Evolutionary conservation across 2,113 vertebrate species (phyloP), one percentile per base, ranked within the genome.

Genomic region (Ranitomeya variabilis): DNA sequence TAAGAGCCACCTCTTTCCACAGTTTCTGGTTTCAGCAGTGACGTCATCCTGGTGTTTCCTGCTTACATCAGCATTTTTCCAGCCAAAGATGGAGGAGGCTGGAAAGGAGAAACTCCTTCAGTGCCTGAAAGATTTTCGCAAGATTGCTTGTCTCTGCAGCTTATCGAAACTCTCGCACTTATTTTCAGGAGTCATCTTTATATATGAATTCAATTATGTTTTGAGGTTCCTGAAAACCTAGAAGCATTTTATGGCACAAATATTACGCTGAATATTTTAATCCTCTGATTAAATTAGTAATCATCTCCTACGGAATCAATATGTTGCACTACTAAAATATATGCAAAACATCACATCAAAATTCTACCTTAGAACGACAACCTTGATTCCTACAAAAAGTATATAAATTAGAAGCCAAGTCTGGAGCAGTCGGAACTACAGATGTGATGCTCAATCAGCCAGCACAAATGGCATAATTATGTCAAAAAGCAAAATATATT

Each of bases 401-500:
- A 19, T 60, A 26, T 59, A 57, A 23, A n/a, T 23, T 23, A 78
- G 76, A 55, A 55, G 15, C 23, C 6, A 19, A n/a, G 7, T 7
- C 79, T 37, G 14, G n/a, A 60, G 13, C 57, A 23, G 21, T 14
- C 23, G 21, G 31, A 51, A 8, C 21, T 55, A 55, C 77, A 57
- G 21, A 55, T 55, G 51, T 52, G 37, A 26, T 1, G 7, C 23
- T 31, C 59, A 19, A 3, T 60, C 23, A 80, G 52, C 13, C 55
- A 18, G 57, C n/a, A 18, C 55, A 60, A 81, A 81, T 81, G 55
- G 23, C 23, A 59, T 23, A 37, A 81, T 31, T 13, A 59, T 80
- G 78, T 80, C 60, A 59, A 80, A 15, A 16, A 59, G 23, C 60
- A 12, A 23, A 80, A 80, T 31, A 80, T 80, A 59, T 80, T 52